Evolutionary conservation across 2,113 vertebrate genomes (phyloP).

Genomic region (Tragelaphus scriptus): DNA sequence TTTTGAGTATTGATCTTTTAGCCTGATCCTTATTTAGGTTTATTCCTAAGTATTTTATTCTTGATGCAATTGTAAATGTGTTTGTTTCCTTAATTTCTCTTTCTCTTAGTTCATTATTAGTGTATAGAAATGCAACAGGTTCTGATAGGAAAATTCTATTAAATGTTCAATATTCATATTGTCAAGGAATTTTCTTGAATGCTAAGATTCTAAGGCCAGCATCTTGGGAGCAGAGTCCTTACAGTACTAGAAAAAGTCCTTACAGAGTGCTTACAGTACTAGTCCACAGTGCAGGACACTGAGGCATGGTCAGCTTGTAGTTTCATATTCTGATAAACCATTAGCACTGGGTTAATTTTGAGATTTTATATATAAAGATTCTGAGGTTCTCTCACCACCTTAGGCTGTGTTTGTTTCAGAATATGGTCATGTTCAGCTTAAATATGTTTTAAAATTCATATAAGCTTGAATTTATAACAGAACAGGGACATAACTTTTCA

Average conservation of each 20-base stretch:
- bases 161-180: neutral
- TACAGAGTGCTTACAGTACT: neutral
- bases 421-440: neutral
- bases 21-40: neutral
- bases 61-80: neutral
- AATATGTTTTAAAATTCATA: conserved; percentile 17
- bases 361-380: neutral
- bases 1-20: neutral
- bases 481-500: neutral
- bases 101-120: neutral
- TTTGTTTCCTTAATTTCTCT: neutral
- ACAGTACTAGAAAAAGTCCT: neutral
- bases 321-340: neutral
- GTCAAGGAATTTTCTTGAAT: neutral
- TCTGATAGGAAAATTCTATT: neutral
- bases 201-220: neutral
- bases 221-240: neutral
- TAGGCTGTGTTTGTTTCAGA: neutral
- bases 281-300: neutral
- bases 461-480: neutral
- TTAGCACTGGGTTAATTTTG: neutral
- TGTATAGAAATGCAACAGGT: neutral
- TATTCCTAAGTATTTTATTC: neutral
- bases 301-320: neutral
- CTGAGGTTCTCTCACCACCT: neutral